Evolutionary conservation across 1,140 invertebrate genomes (phyloP).

Genomic region (Euwallacea similis): DNA sequence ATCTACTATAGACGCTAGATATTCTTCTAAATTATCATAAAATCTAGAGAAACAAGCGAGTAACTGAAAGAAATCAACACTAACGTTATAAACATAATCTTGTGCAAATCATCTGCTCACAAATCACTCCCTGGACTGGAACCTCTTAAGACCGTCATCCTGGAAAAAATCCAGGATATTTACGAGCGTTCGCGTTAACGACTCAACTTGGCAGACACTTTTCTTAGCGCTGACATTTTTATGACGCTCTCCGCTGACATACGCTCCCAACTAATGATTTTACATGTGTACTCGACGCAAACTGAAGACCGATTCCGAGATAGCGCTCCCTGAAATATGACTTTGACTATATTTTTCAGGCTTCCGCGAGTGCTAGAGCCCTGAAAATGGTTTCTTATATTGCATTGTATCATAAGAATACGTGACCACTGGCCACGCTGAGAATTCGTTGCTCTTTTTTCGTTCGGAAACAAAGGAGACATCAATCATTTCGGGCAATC

Average conservation of each 20-base stretch:
- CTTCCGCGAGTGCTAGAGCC: too few species aligned
- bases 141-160: neutral
- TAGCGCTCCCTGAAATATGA: neutral
- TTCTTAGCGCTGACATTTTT: constrained; percentile 12
- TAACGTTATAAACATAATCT: too few species aligned
- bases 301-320: constrained; percentile 1
- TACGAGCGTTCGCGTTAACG: constrained; percentile 16
- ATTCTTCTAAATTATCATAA: too few species aligned
- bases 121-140: neutral
- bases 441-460: too few species aligned
- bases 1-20: too few species aligned
- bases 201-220: constrained; percentile 22
- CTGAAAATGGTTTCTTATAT: too few species aligned
- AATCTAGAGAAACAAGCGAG: too few species aligned
- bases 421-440: too few species aligned
- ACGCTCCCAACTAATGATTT: constrained; percentile 14
- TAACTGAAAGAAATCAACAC: too few species aligned
- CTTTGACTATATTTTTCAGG: neutral
- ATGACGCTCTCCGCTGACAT: constrained; percentile 12
- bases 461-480: too few species aligned
- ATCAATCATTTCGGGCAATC: too few species aligned
- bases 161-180: constrained; percentile 13
- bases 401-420: too few species aligned
- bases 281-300: constrained; percentile 6
- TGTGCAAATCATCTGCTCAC: neutral